A percentile compares a stretch with the other conserved stretches of the same genome.
These are phyloP conservation scores for Lampris megalopsis DNA, from an alignment of 2,113 vertebrate species.

Conservation along the genomic window DNA sequence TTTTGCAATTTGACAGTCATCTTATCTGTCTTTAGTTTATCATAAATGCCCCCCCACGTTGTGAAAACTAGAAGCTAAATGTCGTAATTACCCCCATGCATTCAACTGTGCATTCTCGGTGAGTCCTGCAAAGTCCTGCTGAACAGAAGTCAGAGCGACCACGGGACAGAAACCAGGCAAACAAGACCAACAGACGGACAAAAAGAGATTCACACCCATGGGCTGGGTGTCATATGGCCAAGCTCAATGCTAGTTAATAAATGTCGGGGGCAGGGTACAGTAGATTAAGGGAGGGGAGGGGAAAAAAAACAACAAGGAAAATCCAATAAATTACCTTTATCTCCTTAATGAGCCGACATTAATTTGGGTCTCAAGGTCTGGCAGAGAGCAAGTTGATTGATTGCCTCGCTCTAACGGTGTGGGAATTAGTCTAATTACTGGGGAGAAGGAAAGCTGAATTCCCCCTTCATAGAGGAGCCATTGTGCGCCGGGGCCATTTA, in stretches of 20 bases:
- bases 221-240: slow-evolving; percentile 61
- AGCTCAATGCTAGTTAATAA: slow-evolving; percentile 86
- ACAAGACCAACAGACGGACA: slow-evolving; percentile 22
- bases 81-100: too few relatives aligned
- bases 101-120: slow-evolving; percentile 9
- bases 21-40: too few relatives aligned
- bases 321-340: slow-evolving; percentile 86
- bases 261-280: slow-evolving; percentile 68
- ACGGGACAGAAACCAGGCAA: not conserved
- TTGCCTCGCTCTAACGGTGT: slow-evolving; percentile 64
- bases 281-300: slow-evolving; percentile 46
- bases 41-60: too few relatives aligned
- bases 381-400: slow-evolving; percentile 80
- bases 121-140: slow-evolving; percentile 13
- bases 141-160: not conserved
- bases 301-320: slow-evolving; percentile 32
- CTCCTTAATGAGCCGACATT: slow-evolving; percentile 88
- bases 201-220: slow-evolving; percentile 52
- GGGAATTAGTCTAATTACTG: slow-evolving; percentile 81
- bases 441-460: slow-evolving; percentile 50
- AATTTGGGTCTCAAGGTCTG: slow-evolving; percentile 88
- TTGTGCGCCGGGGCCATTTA: slow-evolving; percentile 70
- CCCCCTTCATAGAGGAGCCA: slow-evolving; percentile 78
- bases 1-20: too few relatives aligned
- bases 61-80: too few relatives aligned